Evolutionary conservation across 2,888 invertebrate species (phyloP).

Genomic region (Mimas tiliae): DNA sequence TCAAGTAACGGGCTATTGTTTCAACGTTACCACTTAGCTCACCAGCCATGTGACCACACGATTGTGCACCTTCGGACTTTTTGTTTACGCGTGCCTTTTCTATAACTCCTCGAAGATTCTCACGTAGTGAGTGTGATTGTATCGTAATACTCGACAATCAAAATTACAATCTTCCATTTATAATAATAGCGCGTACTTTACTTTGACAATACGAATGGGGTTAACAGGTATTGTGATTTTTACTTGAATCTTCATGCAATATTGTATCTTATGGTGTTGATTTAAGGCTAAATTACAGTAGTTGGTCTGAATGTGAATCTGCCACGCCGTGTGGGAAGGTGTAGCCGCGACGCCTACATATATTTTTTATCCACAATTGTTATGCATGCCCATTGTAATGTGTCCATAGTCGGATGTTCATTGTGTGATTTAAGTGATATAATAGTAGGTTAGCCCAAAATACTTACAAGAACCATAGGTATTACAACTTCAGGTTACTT

Average conservation of each 20-base stretch:
- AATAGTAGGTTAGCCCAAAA: slow-evolving; percentile 1
- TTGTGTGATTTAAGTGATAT: background rate
- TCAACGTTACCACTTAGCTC: background rate
- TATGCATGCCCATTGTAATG: slow-evolving; percentile 1
- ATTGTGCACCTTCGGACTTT: slow-evolving; percentile 9
- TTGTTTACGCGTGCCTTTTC: background rate
- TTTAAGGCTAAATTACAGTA: background rate
- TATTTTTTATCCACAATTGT: slow-evolving; percentile 5
- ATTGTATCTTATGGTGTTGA: background rate
- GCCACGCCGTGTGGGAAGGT: background rate
- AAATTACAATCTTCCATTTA: background rate
- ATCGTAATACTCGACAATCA: background rate
- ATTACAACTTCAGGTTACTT: too few relatives aligned
- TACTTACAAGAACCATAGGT: background rate
- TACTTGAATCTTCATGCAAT: background rate
- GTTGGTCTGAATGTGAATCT: background rate
- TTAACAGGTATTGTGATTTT: slow-evolving; percentile 12
- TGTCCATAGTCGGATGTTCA: slow-evolving; percentile 10
- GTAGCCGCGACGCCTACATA: background rate
- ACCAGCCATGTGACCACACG: background rate
- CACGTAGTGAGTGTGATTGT: background rate
- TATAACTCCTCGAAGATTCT: slow-evolving; percentile 6
- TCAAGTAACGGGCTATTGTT: slow-evolving; percentile 21
- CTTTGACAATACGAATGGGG: slow-evolving; percentile 1
- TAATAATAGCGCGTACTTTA: background rate